Evolutionary conservation across 2,113 vertebrate genomes (phyloP), one percentile per base, ranked within the genome.

Genomic region (Sorex fumeus): DNA sequence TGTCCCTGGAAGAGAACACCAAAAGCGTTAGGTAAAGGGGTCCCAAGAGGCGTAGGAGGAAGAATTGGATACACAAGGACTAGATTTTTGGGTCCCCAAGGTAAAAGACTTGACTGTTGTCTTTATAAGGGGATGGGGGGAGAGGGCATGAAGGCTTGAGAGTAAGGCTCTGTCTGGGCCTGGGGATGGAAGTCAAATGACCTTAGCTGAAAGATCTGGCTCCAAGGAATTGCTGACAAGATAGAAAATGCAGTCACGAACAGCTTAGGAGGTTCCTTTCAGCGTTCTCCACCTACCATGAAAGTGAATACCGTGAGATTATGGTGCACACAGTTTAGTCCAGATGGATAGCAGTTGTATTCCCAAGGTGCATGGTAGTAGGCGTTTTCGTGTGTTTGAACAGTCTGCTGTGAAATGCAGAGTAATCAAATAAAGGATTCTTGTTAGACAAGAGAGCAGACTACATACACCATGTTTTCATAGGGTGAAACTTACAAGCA

Each of bases 371-470:
- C 36, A 16, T 12, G 3, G 5, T 2, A 32, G 77, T 86, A 64
- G 50, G 25, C 30, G 32, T 84, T 84, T 40, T 62, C 12, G 21
- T 78, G 5, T 45, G 27, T 77, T 90, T 77, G 69, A 80, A 67
- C 47, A 70, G 32, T 70, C 40, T 43, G 18, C 57, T 60, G 6
- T 60, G 18, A 19, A 21, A 19, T 60, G 21, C 19, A 60, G 57
- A 60, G 57, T 23, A 4, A 53, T 23, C 57, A 25, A 40, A 2
- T 62, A n/a, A 30, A 70, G 27, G 25, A 45, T 53, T 90, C 43
- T 89, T 71, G 34, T n/a, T 23, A 82, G 84, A 60, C 4, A 21
- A 36, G 72, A 90, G 66, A 90, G n/a, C 64, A 89, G 78, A 74
- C 67, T 50, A 32, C 19, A 11, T 60, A 60, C 4, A 60, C 57